Evolutionary conservation across 1,140 invertebrate genomes (phyloP).

Genomic region (Scaptomyza montana): DNA sequence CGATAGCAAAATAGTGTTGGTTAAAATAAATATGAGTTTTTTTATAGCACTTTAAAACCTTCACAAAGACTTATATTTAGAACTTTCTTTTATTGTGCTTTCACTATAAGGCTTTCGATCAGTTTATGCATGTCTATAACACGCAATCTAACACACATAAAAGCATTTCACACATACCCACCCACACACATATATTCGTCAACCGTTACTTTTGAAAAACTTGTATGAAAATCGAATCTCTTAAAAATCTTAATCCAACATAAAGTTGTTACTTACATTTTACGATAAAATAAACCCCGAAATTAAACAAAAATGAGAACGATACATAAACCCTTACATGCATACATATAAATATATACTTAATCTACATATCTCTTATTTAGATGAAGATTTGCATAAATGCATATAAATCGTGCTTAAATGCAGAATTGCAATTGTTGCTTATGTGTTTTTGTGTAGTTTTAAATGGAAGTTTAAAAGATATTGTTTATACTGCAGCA

Average conservation of each 20-base stretch:
- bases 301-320: neutral
- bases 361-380: slow-evolving; percentile 40
- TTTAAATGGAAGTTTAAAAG: slow-evolving; percentile 13
- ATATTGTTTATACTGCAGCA: slow-evolving; percentile 26
- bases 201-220: slow-evolving; percentile 16
- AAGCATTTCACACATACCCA: slow-evolving; percentile 2
- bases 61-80: neutral
- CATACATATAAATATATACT: slow-evolving; percentile 6
- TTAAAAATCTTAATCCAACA: slow-evolving; percentile 19
- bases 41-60: neutral
- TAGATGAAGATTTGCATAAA: slow-evolving; percentile 41
- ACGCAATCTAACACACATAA: neutral
- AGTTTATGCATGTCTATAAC: neutral
- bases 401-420: slow-evolving; percentile 20
- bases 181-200: neutral
- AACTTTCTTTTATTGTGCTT: neutral
- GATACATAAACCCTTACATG: slow-evolving; percentile 16
- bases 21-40: neutral
- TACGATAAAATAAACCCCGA: slow-evolving; percentile 22
- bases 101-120: neutral
- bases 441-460: slow-evolving; percentile 66
- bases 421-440: slow-evolving; percentile 47
- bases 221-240: slow-evolving; percentile 20
- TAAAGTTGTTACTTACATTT: slow-evolving; percentile 42
- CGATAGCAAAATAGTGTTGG: neutral